Evolutionary conservation across 2,797 vertebrate genomes (phyloP).

Genomic region (Dendrocincla fuliginosa): DNA sequence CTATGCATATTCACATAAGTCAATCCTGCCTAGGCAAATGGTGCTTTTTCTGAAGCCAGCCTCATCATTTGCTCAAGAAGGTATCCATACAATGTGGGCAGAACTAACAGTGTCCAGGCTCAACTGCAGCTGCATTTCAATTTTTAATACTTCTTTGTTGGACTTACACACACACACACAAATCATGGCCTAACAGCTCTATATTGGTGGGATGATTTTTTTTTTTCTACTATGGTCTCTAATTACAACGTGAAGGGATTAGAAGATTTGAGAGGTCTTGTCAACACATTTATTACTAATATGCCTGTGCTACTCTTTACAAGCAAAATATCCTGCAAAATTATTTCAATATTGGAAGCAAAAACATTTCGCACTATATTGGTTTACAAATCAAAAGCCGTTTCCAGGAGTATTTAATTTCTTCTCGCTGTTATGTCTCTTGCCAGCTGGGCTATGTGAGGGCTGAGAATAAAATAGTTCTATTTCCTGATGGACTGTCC

Average conservation of each 20-base stretch:
- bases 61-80: not conserved
- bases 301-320: conserved; percentile 1
- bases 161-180: not conserved
- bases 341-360: conserved; percentile 28
- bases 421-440: conserved; percentile 17
- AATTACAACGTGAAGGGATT: not conserved
- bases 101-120: not conserved
- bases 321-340: conserved; percentile 26
- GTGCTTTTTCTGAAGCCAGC: not conserved
- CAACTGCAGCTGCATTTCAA: not conserved
- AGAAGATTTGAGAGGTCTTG: not conserved
- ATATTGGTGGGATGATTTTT: not conserved
- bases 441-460: not conserved
- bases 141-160: not conserved
- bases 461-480: conserved; percentile 19
- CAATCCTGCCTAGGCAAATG: not conserved
- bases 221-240: not conserved
- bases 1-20: not conserved
- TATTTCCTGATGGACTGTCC: not conserved
- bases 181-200: not conserved
- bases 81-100: not conserved
- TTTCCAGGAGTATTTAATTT: conserved; percentile 26
- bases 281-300: conserved; percentile 33
- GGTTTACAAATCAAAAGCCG: conserved; percentile 20
- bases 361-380: not conserved